Conservation (phyloP, 2,113 vertebrate species). For the Ctenodactylus gundi region DNA sequence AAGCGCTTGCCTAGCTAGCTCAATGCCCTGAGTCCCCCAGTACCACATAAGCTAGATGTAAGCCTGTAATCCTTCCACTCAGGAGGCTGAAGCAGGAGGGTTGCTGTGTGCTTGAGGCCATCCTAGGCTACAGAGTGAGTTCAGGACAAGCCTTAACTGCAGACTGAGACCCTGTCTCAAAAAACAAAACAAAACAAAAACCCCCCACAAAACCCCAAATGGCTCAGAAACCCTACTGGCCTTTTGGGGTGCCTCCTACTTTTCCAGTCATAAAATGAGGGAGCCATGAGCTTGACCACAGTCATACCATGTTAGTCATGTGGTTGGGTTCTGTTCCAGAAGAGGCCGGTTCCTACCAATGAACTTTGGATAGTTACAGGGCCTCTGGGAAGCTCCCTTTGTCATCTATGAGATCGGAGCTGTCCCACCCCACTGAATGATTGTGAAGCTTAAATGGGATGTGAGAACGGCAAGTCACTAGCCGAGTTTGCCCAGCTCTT, state of each 20-base stretch:
- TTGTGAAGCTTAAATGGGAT: background rate
- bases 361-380: background rate
- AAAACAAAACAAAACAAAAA: too few species aligned
- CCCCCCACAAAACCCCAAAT: too few species aligned
- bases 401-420: background rate
- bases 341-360: background rate
- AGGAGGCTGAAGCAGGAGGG: too few species aligned
- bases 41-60: too few species aligned
- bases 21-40: too few species aligned
- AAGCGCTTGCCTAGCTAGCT: too few species aligned
- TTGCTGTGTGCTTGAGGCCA: too few species aligned
- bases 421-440: background rate
- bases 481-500: background rate
- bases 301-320: fast-evolving
- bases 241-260: background rate
- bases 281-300: background rate
- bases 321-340: background rate
- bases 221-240: background rate
- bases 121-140: too few species aligned
- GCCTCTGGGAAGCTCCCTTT: background rate
- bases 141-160: too few species aligned
- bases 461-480: background rate
- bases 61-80: too few species aligned
- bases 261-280: background rate
- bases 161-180: too few species aligned